Conservation (phyloP, 2,888 invertebrate genomes). For the Drosophila falleni region DNA sequence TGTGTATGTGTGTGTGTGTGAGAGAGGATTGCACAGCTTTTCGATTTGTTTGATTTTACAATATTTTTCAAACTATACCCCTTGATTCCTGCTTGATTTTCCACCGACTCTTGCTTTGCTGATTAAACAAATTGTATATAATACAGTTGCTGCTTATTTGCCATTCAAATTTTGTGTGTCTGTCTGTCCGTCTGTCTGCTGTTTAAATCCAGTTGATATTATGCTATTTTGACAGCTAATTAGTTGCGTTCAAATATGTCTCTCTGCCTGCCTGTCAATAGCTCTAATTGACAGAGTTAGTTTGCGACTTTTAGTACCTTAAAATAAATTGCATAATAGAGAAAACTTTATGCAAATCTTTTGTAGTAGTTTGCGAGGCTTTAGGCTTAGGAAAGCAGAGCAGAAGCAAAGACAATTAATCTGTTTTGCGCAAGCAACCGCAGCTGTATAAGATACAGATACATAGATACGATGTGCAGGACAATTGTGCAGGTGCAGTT, state of each 20-base stretch:
- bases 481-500: slow-evolving; percentile 36
- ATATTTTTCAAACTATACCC: slow-evolving; percentile 2
- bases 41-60: slow-evolving; percentile 32
- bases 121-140: slow-evolving; percentile 61
- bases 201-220: slow-evolving; percentile 66
- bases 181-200: slow-evolving; percentile 15
- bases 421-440: slow-evolving; percentile 36
- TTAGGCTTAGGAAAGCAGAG: background rate
- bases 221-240: slow-evolving; percentile 82
- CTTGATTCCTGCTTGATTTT: background rate
- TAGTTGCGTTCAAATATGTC: slow-evolving; percentile 69
- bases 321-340: background rate
- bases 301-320: background rate
- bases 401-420: slow-evolving; percentile 46
- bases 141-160: slow-evolving; percentile 59
- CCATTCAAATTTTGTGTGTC: slow-evolving; percentile 45
- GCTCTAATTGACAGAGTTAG: slow-evolving; percentile 44
- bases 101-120: slow-evolving; percentile 7
- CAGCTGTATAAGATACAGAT: slow-evolving; percentile 22
- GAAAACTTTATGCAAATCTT: slow-evolving; percentile 3
- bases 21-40: slow-evolving; percentile 26
- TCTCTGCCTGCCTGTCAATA: slow-evolving; percentile 19
- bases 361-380: slow-evolving; percentile 21
- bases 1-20: slow-evolving; percentile 9
- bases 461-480: slow-evolving; percentile 16